Conservation (phyloP, 2,888 invertebrate genomes). For the Limulus polyphemus region DNA sequence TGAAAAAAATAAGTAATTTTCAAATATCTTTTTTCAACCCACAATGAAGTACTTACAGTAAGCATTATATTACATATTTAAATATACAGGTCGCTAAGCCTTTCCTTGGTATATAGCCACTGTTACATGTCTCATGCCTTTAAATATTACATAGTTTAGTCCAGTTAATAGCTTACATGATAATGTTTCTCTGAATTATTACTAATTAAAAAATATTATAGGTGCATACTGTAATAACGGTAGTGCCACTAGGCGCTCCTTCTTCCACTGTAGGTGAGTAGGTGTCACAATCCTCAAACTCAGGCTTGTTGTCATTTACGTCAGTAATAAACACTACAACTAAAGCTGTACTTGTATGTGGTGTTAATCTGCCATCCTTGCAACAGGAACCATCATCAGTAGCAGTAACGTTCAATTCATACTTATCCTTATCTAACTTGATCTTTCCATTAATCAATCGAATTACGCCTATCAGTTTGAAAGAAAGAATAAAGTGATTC, state of each 20-base stretch:
- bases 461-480: constrained; percentile 48
- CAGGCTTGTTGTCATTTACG: constrained; percentile 67
- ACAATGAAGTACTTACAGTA: too few species aligned
- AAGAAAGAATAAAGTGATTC: not conserved
- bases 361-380: constrained; percentile 22
- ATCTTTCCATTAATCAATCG: constrained; percentile 75
- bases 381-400: constrained; percentile 43
- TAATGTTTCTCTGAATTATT: too few species aligned
- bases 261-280: constrained; percentile 72
- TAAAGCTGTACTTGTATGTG: constrained; percentile 32
- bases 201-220: not conserved
- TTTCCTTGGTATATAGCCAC: too few species aligned
- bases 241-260: constrained; percentile 56
- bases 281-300: constrained; percentile 65
- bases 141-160: too few species aligned
- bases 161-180: too few species aligned
- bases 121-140: too few species aligned
- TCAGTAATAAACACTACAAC: constrained; percentile 37
- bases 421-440: constrained; percentile 78
- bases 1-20: too few species aligned
- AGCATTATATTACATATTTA: too few species aligned
- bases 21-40: too few species aligned
- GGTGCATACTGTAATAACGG: constrained; percentile 65
- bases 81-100: too few species aligned
- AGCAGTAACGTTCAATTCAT: constrained; percentile 44